These are phyloP conservation scores for Helicoverpa zea DNA, from an alignment of 1,140 invertebrate genomes.

Conservation along the genomic window DNA sequence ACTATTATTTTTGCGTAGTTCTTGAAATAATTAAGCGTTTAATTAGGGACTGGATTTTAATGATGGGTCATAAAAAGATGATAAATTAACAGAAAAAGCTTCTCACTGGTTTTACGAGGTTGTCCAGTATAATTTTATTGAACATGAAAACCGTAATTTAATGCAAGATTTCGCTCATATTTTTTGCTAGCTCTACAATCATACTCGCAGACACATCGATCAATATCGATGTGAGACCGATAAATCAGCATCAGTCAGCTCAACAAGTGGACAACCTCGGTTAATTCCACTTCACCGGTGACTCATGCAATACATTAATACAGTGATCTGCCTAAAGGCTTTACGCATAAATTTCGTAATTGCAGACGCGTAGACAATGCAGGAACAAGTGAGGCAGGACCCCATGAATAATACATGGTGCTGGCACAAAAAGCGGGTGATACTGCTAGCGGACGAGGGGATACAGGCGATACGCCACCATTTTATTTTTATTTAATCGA, in stretches of 20 bases:
- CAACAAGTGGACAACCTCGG: conserved; percentile 79
- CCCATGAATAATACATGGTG: conserved; percentile 79
- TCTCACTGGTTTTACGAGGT: conserved; percentile 19
- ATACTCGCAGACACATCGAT: conserved; percentile 74
- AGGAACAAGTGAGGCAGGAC: conserved; percentile 72
- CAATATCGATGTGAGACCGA: conserved; percentile 73
- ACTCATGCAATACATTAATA: conserved; percentile 73
- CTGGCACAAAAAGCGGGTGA: conserved; percentile 61
- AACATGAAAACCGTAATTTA: conserved; percentile 43
- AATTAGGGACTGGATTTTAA: conserved; percentile 1
- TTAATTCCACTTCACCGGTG: conserved; percentile 67
- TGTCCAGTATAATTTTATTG: conserved; percentile 18
- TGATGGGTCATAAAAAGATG: conserved; percentile 24
- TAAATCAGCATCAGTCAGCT: conserved; percentile 79
- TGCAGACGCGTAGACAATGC: conserved; percentile 81
- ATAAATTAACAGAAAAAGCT: conserved; percentile 24
- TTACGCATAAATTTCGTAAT: conserved; percentile 81
- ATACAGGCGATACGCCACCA: conserved; percentile 64
- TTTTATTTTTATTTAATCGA: conserved; percentile 69
- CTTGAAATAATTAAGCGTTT: neutral
- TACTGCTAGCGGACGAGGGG: conserved; percentile 64
- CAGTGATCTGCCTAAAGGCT: conserved; percentile 79
- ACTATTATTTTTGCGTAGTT: neutral
- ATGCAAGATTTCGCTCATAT: conserved; percentile 31
- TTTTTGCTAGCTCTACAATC: conserved; percentile 53